Conservation (phyloP, 1,140 invertebrate species). For the Oreohelix idahoensis region DNA sequence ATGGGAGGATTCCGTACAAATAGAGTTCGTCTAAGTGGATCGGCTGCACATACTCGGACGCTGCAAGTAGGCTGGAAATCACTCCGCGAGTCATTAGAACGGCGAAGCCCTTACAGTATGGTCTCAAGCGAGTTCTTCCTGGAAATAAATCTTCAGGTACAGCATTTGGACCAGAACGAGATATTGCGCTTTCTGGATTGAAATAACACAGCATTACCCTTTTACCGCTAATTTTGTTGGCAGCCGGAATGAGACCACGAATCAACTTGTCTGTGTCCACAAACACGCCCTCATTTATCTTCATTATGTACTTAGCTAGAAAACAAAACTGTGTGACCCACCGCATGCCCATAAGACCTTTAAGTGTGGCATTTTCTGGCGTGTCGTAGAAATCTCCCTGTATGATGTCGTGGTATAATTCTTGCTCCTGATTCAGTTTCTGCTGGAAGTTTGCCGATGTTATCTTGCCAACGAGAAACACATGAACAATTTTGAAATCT, state of each 20-base stretch:
- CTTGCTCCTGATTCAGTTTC: conserved; percentile 45
- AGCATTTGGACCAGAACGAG: conserved; percentile 37
- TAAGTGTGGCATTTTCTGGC: conserved; percentile 56
- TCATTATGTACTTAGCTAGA: conserved; percentile 81
- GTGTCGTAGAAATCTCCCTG: conserved; percentile 61
- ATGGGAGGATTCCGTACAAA: conserved; percentile 73
- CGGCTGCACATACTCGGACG: conserved; percentile 65
- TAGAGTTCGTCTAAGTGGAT: conserved; percentile 77
- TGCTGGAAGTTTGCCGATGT: conserved; percentile 44
- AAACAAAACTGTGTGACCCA: conserved; percentile 83
- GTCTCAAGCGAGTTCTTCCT: conserved; percentile 43
- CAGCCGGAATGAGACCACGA: conserved; percentile 33
- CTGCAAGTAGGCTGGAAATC: conserved; percentile 57
- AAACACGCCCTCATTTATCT: conserved; percentile 91
- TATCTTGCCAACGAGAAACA: conserved; percentile 80
- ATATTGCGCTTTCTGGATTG: not conserved
- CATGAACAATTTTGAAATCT: conserved; percentile 32
- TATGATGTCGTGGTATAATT: conserved; percentile 54
- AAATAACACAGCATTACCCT: conserved; percentile 44
- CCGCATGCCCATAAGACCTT: conserved; percentile 86
- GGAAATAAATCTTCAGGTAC: conserved; percentile 43
- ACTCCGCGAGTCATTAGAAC: conserved; percentile 46
- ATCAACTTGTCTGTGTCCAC: conserved; percentile 79
- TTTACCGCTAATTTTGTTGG: not conserved
- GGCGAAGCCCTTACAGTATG: conserved; percentile 55